Conservation (phyloP, 2,797 vertebrate species). For the Malacoctenus gilli region DNA sequence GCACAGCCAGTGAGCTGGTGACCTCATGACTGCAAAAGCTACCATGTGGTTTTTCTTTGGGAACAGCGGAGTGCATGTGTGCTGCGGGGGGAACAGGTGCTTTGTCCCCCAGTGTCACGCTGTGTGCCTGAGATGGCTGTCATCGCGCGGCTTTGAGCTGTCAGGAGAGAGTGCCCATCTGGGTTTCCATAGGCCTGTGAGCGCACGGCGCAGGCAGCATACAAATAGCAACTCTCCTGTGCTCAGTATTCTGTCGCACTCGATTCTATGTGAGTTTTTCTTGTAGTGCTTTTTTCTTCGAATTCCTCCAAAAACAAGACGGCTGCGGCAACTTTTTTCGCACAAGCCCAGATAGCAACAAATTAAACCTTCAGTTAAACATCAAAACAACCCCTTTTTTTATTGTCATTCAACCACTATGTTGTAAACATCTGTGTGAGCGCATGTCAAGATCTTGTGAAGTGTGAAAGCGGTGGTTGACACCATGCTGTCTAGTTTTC, state of each 20-base stretch:
- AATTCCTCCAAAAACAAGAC: not conserved
- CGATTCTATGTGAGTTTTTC: constrained; percentile 11
- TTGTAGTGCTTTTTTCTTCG: not conserved
- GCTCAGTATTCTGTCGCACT: not conserved
- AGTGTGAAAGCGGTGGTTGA: constrained; percentile 37
- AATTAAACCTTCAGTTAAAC: constrained; percentile 3
- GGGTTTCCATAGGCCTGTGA: constrained; percentile 60
- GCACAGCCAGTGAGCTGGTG: constrained; percentile 63
- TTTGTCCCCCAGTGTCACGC: constrained; percentile 63
- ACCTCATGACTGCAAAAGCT: constrained; percentile 72
- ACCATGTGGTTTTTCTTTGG: constrained; percentile 35
- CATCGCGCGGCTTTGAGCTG: constrained; percentile 63
- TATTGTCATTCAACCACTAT: not conserved
- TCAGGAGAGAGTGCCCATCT: constrained; percentile 76
- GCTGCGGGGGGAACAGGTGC: constrained; percentile 77
- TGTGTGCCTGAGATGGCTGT: constrained; percentile 74
- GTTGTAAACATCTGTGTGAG: not conserved
- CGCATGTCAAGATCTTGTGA: not conserved
- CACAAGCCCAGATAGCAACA: not conserved
- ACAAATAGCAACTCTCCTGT: constrained; percentile 15
- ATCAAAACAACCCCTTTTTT: not conserved
- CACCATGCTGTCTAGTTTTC: constrained; percentile 14
- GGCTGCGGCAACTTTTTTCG: not conserved
- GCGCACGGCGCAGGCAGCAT: constrained; percentile 9
- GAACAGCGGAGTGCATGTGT: constrained; percentile 31